Evolutionary conservation across 2,113 vertebrate species (phyloP).

Genomic region (Australoheros scitulus): DNA sequence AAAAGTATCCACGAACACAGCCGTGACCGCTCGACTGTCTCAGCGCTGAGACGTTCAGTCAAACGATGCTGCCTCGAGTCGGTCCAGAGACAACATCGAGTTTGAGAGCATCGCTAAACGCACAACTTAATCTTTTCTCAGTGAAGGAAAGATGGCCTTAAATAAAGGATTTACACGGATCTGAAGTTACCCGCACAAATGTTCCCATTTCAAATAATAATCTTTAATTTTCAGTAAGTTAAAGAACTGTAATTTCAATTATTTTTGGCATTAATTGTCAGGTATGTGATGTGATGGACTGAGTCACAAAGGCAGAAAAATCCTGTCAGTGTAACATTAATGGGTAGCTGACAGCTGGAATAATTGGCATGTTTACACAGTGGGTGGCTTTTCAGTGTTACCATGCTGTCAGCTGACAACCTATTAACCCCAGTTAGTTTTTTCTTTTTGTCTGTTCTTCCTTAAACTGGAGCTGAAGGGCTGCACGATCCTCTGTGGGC

Average conservation of each 20-base stretch:
- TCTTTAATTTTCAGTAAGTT: neutral
- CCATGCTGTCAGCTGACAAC: slow-evolving; percentile 40
- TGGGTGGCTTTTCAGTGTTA: slow-evolving; percentile 34
- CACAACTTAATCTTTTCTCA: neutral
- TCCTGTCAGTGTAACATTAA: neutral
- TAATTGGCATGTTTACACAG: slow-evolving; percentile 47
- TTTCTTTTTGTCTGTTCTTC: neutral
- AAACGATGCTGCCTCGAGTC: neutral
- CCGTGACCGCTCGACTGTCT: neutral
- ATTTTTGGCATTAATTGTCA: neutral
- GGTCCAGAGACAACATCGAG: neutral
- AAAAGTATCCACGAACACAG: neutral
- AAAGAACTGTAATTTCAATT: neutral
- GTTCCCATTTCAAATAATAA: neutral
- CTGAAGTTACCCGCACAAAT: neutral
- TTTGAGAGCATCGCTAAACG: too few species aligned
- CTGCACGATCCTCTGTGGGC: slow-evolving; percentile 36
- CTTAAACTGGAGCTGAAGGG: slow-evolving; percentile 1
- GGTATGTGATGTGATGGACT: neutral
- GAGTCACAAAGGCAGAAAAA: neutral
- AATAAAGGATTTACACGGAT: neutral
- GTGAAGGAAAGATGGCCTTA: neutral
- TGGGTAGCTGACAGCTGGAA: slow-evolving; percentile 21
- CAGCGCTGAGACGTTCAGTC: neutral
- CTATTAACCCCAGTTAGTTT: slow-evolving; percentile 47